A percentile compares a stretch with the other conserved stretches of the same genome.
phyloP scores from a whole-genome alignment of 2,797 vertebrate genomes.

The Percopsis omiscomaycus region DNA sequence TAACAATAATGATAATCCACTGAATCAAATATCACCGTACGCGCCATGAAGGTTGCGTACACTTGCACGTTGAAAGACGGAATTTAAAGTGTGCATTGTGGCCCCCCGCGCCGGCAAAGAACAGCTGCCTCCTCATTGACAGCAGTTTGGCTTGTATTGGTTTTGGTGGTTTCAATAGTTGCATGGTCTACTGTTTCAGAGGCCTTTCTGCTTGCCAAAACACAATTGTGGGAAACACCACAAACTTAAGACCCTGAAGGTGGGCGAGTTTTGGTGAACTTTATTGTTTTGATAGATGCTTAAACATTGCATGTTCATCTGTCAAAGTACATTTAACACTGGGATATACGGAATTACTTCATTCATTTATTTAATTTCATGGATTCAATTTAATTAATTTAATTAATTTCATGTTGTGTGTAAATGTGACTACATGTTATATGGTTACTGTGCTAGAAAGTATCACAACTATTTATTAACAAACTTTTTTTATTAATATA shows the following conservation, averaged over 20 bases:
- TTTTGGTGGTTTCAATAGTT: slow-evolving; percentile 5
- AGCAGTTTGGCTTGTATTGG: neutral
- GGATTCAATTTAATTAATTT: no score
- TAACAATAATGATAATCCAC: neutral
- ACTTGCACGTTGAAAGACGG: neutral
- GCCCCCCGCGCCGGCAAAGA: neutral
- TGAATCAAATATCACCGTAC: neutral
- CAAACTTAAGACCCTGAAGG: no score
- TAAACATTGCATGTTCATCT: no score
- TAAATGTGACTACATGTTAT: no score
- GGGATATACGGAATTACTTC: no score
- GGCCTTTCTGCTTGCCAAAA: neutral
- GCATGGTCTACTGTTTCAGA: neutral
- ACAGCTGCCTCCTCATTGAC: neutral
- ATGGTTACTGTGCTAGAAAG: neutral
- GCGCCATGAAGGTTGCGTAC: neutral
- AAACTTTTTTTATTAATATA: slow-evolving; percentile 32
- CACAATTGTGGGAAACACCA: neutral
- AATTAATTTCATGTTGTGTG: no score
- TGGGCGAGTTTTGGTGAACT: no score
- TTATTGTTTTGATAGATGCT: no score
- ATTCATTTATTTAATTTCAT: no score
- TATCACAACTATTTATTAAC: slow-evolving; percentile 17
- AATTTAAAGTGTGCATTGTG: neutral
- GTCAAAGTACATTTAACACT: no score